Evolutionary conservation across 2,113 vertebrate genomes (phyloP).

Genomic region (Electrona antarctica): DNA sequence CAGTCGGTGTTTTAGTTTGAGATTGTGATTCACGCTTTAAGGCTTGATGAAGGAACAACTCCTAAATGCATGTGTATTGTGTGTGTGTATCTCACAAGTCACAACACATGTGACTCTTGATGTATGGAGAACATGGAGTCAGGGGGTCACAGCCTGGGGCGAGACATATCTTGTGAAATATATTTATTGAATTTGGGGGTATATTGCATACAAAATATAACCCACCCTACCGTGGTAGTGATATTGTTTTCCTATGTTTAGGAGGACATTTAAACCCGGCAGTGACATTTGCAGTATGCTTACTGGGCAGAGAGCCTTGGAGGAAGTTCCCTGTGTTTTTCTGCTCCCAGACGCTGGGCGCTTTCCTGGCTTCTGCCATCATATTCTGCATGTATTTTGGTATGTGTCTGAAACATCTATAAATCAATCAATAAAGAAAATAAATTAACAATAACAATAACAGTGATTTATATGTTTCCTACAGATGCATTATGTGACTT

Average conservation of each 20-base stretch:
- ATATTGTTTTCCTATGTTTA: conserved; percentile 44
- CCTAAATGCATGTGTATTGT: no score
- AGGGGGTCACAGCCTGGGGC: no score
- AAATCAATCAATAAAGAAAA: background rate
- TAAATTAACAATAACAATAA: background rate
- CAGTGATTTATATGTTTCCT: background rate
- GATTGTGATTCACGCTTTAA: no score
- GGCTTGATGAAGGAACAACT: no score
- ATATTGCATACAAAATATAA: no score
- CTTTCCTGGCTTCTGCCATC: conserved; percentile 86
- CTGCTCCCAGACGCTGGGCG: conserved; percentile 68
- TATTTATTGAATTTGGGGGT: no score
- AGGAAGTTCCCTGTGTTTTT: conserved; percentile 48
- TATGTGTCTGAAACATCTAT: conserved; percentile 54
- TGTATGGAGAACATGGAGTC: no score
- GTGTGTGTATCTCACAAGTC: no score
- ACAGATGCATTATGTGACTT: conserved; percentile 85
- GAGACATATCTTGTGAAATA: no score
- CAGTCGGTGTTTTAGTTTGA: no score
- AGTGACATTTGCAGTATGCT: conserved; percentile 83
- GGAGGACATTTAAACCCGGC: conserved; percentile 89
- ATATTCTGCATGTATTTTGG: conserved; percentile 86
- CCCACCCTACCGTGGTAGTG: no score
- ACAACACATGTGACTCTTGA: no score
- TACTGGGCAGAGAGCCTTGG: conserved; percentile 81